Evolutionary conservation across 2,888 invertebrate genomes (phyloP), one percentile per base, ranked within the genome.

Genomic region (Electrophaes corylata): DNA sequence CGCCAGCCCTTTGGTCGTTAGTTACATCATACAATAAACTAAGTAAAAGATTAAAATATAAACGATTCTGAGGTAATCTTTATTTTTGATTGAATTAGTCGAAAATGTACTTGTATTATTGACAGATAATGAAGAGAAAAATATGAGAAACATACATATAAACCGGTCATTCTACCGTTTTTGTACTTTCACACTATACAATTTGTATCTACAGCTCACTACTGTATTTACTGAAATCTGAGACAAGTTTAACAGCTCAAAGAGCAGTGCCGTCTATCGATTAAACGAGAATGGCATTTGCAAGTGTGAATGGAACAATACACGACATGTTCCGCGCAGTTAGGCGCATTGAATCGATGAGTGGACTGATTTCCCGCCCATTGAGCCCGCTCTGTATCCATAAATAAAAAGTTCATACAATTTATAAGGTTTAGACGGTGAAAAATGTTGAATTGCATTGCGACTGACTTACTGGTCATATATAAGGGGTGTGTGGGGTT

Each of bases 241-340:
- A 8, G 14, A 37, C 8, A 37, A 37, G 37, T 16, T 16, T 37
- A 23, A 12, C 20, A 23, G n/a, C 20, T 33, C 40, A 46, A 54
- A 54, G 40, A 52, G 48, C 43, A 43, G 29, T 31, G 44, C 33
- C 44, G 40, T 40, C 11, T 23, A 45, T 40, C 49, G 31, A 58
- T 48, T 51, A 51, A 47, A 41, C 16, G 31, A 44, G 49, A 40
- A 40, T 14, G 45, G 45, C 71, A 78, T 78, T 78, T 73, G 75
- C 73, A 72, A 75, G 75, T 83, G 79, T 78, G 79, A 84, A 84
- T 79, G 70, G 76, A 73, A 87, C 84, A 85, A 84, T 82, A 81
- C 75, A 73, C 62, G 71, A 70, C 67, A 70, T 70, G 76, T 84
- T 85, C 79, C 84, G 70, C 72, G 53, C 82, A 83, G 84, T 76